A percentile compares a stretch with the other conserved stretches of the same genome.
Evolutionary conservation across 1,140 invertebrate species (phyloP).

Genomic region (Apis laboriosa): DNA sequence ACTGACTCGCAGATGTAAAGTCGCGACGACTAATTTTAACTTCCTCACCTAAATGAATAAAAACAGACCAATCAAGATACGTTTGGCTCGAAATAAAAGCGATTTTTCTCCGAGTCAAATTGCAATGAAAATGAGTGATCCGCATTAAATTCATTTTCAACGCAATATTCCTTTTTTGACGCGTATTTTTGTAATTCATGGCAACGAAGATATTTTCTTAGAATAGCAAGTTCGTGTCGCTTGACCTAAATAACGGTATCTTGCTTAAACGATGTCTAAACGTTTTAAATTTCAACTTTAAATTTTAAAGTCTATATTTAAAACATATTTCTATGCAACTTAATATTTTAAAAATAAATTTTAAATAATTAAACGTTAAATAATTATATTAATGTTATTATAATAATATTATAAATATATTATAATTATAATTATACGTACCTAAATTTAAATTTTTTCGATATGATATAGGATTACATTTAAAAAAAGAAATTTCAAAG

Average conservation of each 20-base stretch:
- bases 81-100: constrained; percentile 61
- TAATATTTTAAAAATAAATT: background rate
- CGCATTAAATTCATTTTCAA: background rate
- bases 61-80: constrained; percentile 57
- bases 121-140: background rate
- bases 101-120: background rate
- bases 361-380: background rate
- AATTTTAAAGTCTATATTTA: background rate
- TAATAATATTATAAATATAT: no score
- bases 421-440: no score
- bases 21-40: constrained; percentile 71
- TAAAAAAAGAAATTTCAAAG: no score
- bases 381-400: no score
- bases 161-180: background rate
- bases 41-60: constrained; percentile 63
- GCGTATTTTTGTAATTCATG: background rate
- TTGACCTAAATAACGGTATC: background rate
- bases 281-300: background rate
- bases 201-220: background rate
- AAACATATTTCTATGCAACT: background rate
- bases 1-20: constrained; percentile 63
- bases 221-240: background rate
- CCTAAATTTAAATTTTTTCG: no score
- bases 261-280: background rate
- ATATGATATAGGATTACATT: no score